These are phyloP conservation scores for Anoplopoma fimbria DNA, from an alignment of 2,113 vertebrate genomes.

Conservation along the genomic window DNA sequence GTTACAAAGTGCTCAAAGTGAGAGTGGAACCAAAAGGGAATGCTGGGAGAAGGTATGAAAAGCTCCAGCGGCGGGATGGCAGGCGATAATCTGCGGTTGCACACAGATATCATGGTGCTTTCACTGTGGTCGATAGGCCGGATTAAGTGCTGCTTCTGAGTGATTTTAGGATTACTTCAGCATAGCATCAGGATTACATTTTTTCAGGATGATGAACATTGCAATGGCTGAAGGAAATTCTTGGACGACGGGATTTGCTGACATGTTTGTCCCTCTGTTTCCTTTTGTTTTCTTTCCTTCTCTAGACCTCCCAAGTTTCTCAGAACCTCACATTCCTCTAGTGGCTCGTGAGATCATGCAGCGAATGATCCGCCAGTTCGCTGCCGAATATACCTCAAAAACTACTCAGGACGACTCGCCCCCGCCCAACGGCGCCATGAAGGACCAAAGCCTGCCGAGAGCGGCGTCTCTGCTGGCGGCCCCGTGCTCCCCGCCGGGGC, in stretches of 20 bases:
- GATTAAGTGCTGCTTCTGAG: slow-evolving; percentile 44
- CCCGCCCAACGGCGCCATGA: slow-evolving; percentile 96
- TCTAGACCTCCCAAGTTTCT: slow-evolving; percentile 94
- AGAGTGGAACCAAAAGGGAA: not conserved
- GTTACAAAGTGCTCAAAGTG: not conserved
- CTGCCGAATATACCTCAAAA: slow-evolving; percentile 99
- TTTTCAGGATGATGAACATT: slow-evolving; percentile 37
- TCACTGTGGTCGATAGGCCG: slow-evolving; percentile 32
- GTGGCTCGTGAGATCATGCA: slow-evolving; percentile 99
- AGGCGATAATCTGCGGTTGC: slow-evolving; percentile 35
- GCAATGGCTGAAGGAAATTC: slow-evolving; percentile 29
- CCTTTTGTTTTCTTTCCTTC: slow-evolving; percentile 30
- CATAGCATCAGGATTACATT: slow-evolving; percentile 67
- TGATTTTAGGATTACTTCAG: slow-evolving; percentile 72
- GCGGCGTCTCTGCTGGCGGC: slow-evolving; percentile 87
- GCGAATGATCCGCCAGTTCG: slow-evolving; percentile 99
- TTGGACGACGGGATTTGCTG: slow-evolving; percentile 27
- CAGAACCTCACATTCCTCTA: slow-evolving; percentile 97
- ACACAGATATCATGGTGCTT: slow-evolving; percentile 33
- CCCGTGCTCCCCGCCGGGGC: slow-evolving; percentile 53
- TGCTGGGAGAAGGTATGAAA: not conserved
- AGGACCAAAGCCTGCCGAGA: slow-evolving; percentile 99
- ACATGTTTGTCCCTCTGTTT: slow-evolving; percentile 41
- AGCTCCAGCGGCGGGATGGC: not conserved
- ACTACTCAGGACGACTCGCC: slow-evolving; percentile 99